These are phyloP conservation scores for Teleogryllus oceanicus DNA, from an alignment of 2,888 invertebrate species.

Conservation along the genomic window DNA sequence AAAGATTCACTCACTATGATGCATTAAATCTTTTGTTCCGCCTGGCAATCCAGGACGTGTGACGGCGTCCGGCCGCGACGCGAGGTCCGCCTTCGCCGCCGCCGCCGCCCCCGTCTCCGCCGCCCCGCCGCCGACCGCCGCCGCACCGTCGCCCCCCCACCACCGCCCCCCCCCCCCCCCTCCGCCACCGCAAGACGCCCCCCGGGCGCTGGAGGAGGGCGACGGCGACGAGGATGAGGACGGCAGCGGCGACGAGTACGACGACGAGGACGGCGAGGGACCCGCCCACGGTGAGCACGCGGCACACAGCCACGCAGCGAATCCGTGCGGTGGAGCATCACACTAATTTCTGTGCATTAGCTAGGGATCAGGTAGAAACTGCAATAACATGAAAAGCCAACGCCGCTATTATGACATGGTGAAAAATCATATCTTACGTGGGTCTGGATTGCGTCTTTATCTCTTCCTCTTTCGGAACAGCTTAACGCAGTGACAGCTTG, in stretches of 20 bases:
- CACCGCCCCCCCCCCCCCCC: neutral
- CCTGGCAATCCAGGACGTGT: neutral
- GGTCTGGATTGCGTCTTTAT: too few relatives aligned
- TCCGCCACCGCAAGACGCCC: neutral
- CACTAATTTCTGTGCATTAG: too few relatives aligned
- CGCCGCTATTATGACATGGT: too few relatives aligned
- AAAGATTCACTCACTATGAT: too few relatives aligned
- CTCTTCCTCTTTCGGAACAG: too few relatives aligned
- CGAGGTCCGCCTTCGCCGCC: neutral
- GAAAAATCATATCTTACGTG: too few relatives aligned
- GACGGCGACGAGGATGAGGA: neutral
- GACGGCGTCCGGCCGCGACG: conserved; percentile 6
- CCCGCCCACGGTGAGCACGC: neutral
- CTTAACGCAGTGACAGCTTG: too few relatives aligned
- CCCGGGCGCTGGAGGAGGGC: neutral
- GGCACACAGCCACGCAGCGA: neutral
- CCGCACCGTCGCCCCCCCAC: neutral
- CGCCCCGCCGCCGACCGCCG: neutral
- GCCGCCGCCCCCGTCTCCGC: neutral
- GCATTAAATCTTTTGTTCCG: too few relatives aligned
- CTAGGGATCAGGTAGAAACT: too few relatives aligned
- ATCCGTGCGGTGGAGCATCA: neutral
- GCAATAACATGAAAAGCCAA: too few relatives aligned
- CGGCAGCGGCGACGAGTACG: conserved; percentile 5
- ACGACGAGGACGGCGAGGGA: neutral